A percentile compares a stretch with the other conserved stretches of the same genome.
These are phyloP conservation scores for Homalodisca vitripennis DNA, from an alignment of 1,140 invertebrate genomes.

Conservation along the genomic window DNA sequence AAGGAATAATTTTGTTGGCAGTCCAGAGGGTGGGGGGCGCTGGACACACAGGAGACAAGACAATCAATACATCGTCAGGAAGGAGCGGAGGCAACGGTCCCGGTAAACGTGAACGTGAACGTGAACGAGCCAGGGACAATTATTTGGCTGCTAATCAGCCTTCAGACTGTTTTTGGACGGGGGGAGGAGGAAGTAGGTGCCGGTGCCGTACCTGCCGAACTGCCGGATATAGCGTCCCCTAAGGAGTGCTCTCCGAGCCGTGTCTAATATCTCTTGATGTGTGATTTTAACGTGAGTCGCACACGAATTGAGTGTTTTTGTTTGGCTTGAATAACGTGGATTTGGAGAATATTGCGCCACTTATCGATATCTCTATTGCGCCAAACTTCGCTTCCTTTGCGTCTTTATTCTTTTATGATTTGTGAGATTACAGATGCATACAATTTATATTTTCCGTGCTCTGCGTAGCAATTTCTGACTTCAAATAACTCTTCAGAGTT, in stretches of 20 bases:
- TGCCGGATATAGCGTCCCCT: conserved; percentile 15
- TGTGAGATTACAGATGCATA: neutral
- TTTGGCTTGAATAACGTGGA: conserved; percentile 13
- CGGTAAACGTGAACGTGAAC: neutral
- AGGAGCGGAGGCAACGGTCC: too few species aligned
- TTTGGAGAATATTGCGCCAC: neutral
- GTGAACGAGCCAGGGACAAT: conserved; percentile 17
- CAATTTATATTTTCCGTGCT: neutral
- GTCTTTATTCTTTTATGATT: neutral
- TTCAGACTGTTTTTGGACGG: neutral
- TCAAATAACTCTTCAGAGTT: too few species aligned
- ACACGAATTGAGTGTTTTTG: conserved; percentile 25
- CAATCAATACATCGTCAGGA: conserved; percentile 1
- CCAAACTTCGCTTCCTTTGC: neutral
- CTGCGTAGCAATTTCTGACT: neutral
- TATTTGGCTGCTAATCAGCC: conserved; percentile 22
- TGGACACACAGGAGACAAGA: conserved; percentile 9
- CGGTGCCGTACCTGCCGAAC: conserved; percentile 3
- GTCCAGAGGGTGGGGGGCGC: neutral
- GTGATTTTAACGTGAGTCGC: conserved; percentile 24
- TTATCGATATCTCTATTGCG: conserved; percentile 1
- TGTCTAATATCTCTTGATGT: conserved; percentile 22
- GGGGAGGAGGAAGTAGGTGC: neutral
- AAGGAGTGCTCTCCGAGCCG: conserved; percentile 21
- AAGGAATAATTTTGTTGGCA: conserved; percentile 4